Percentiles rank a stretch among this genome's conserved stretches.
phyloP scores from a whole-genome alignment of 2,797 vertebrate genomes.

The Sciurus carolinensis region DNA sequence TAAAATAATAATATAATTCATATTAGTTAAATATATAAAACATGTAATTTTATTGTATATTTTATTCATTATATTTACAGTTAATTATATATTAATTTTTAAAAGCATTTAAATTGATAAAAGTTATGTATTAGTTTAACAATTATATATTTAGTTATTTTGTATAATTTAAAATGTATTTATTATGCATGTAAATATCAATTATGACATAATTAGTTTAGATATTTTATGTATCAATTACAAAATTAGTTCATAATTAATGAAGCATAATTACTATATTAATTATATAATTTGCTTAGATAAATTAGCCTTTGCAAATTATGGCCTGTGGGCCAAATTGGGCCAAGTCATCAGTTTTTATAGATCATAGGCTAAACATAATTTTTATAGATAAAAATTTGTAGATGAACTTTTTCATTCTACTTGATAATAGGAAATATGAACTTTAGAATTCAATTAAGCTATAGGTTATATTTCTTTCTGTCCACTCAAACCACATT shows the following conservation, averaged over 20 bases:
- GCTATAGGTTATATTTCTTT: neutral
- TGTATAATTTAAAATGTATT: neutral
- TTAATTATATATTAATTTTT: too few relatives aligned
- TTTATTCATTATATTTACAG: neutral
- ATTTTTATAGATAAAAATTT: neutral
- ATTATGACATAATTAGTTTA: neutral
- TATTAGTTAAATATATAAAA: neutral
- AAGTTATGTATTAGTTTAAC: too few relatives aligned
- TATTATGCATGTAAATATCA: neutral
- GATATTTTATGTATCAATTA: neutral
- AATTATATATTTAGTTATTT: neutral
- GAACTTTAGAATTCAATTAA: neutral
- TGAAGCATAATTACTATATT: neutral
- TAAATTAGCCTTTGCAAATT: neutral
- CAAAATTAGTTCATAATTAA: neutral
- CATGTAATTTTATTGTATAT: neutral
- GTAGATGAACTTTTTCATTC: neutral
- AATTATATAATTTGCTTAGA: neutral
- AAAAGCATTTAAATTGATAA: too few relatives aligned
- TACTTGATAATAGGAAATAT: neutral
- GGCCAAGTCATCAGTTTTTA: neutral
- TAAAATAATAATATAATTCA: neutral
- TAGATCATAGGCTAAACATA: neutral
- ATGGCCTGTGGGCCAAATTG: neutral
- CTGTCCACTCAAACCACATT: accelerated